These are phyloP conservation scores for Crocuta crocuta DNA, from an alignment of 2,113 vertebrate genomes.

Conservation along the genomic window DNA sequence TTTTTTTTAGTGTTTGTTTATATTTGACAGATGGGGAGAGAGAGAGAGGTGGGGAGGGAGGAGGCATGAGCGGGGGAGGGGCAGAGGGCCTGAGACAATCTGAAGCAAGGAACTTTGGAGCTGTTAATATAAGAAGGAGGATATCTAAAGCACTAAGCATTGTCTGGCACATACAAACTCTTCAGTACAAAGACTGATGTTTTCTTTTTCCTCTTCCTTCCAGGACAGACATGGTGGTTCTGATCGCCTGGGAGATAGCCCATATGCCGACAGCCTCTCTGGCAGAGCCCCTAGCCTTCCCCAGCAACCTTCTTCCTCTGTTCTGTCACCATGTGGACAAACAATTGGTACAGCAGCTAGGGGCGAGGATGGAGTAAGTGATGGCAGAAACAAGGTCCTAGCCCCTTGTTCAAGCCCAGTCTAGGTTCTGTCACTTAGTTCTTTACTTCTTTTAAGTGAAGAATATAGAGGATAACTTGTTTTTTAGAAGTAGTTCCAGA, in stretches of 20 bases:
- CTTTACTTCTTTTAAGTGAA: background rate
- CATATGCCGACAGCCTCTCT: slow-evolving; percentile 88
- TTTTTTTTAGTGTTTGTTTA: too few species aligned
- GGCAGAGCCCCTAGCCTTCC: slow-evolving; percentile 94
- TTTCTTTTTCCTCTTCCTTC: background rate
- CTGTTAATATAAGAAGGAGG: background rate
- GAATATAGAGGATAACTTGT: background rate
- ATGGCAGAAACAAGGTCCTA: background rate
- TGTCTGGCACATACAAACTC: background rate
- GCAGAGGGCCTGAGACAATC: too few species aligned
- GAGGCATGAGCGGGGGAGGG: too few species aligned
- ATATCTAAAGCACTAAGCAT: background rate
- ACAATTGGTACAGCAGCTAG: slow-evolving; percentile 91
- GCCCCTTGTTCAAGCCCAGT: background rate
- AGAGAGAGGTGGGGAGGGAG: too few species aligned
- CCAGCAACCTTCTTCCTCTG: slow-evolving; percentile 94
- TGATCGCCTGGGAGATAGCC: slow-evolving; percentile 93
- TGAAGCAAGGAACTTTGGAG: background rate
- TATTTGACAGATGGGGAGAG: too few species aligned
- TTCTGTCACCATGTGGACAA: slow-evolving; percentile 98
- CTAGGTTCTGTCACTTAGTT: background rate
- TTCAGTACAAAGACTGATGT: background rate
- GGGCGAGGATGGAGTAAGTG: slow-evolving; percentile 94
- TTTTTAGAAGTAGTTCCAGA: background rate
- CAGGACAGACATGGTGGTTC: slow-evolving; percentile 94